phyloP scores from a whole-genome alignment of 2,797 vertebrate genomes.

The Rhodeus uyekii region DNA sequence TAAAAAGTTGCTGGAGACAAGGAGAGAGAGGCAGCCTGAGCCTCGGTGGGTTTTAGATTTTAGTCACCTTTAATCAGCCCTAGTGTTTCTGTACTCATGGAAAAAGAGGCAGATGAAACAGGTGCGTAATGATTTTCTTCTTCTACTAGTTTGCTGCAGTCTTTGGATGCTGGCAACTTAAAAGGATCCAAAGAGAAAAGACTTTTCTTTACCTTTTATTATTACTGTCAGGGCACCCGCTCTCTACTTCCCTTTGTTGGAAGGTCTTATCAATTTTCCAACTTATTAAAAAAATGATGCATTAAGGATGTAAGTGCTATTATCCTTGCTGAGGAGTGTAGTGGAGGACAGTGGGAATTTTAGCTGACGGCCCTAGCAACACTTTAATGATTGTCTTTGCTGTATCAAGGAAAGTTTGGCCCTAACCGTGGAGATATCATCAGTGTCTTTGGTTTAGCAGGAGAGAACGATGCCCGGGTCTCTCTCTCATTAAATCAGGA shows the following conservation, averaged over 20 bases:
- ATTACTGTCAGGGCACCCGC: conserved; percentile 69
- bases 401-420: conserved; percentile 69
- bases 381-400: conserved; percentile 73
- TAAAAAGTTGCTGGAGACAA: conserved; percentile 77
- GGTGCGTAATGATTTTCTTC: conserved; percentile 68
- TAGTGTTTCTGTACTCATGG: conserved; percentile 71
- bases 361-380: conserved; percentile 64
- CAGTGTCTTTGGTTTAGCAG: conserved; percentile 63
- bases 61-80: conserved; percentile 80
- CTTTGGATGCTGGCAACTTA: conserved; percentile 74
- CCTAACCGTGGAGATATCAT: conserved; percentile 66
- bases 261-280: conserved; percentile 74
- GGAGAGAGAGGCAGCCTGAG: conserved; percentile 62
- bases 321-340: conserved; percentile 68
- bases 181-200: conserved; percentile 75
- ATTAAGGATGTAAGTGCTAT: conserved; percentile 76
- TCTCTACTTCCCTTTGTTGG: conserved; percentile 70
- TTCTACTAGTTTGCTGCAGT: conserved; percentile 69
- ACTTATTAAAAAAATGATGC: conserved; percentile 77
- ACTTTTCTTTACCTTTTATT: conserved; percentile 73
- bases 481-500: conserved; percentile 24
- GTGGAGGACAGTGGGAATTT: conserved; percentile 67
- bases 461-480: conserved; percentile 22
- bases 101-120: conserved; percentile 79
- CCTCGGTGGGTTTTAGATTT: conserved; percentile 71